Base-by-base conservation (phyloP, 35 echinoderm and acorn worm species). In the Acanthaster planci region DNA sequence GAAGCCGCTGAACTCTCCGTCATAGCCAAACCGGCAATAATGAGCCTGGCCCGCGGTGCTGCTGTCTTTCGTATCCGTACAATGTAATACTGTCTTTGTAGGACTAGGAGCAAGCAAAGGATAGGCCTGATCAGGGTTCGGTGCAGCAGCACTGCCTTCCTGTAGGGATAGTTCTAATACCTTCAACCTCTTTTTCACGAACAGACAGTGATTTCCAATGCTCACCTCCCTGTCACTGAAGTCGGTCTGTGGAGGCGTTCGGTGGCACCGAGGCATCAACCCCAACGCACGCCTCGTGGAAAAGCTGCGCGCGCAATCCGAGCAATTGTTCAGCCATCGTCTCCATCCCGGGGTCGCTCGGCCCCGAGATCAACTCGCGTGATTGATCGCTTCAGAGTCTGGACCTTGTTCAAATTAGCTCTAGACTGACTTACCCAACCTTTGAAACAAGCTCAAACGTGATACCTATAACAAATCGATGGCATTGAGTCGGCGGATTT, bases 351-450 rank as follows among this genome's bases (percentile, higher is more conserved):
- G 64, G 64, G 64, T 72, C 64, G 64, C 64, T 72, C 64, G 12
- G 64, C 64, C 64, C 64, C 34, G 9, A 72, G 64, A 72, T 72
- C 64, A 72, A 31, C 64, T 34, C 26, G 64, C 34, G 30, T 72
- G 64, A 72, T 72, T 26, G 64, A 72, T 72, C 29, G 34, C 64
- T 72, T 0, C 42, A 47, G 4, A 47, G 42, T 47, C 42, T 29
- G 34, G 64, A 72, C 64, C 64, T 72, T 72, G 64, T 72, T 72
- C 64, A 72, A 72, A 72, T 72, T 72, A 72, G 64, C 64, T 34
- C 30, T 27, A 7, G 26, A 34, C 64, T 72, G 64, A 72, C 64
- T 72, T 72, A 31, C 64, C 64, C 34, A 72, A 72, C 64, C 64
- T 72, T 72, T 72, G 64, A 27, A 72, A 72, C 64, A 72, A 72